These are phyloP conservation scores for Zaprionus obscuricornis DNA, from an alignment of 2,888 invertebrate species.

Conservation along the genomic window DNA sequence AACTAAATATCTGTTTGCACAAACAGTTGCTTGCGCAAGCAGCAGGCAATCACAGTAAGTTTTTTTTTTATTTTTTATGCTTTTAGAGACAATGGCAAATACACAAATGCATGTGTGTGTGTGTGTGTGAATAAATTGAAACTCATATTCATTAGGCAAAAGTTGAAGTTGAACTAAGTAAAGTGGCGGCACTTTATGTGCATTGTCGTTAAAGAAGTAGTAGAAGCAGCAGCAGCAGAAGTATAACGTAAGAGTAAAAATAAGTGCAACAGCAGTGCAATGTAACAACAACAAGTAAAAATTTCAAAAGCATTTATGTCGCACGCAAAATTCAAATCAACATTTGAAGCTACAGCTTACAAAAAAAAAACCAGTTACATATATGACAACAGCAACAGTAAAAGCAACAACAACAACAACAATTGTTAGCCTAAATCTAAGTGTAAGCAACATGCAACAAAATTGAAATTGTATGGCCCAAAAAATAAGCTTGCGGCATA, in stretches of 20 bases:
- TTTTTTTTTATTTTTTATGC: too few species aligned
- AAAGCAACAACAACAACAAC: constrained; percentile 13
- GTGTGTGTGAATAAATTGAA: too few species aligned
- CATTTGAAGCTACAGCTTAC: constrained; percentile 15
- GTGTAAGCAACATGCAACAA: constrained; percentile 38
- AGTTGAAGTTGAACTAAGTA: too few species aligned
- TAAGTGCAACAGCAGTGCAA: constrained; percentile 23
- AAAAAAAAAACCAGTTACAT: constrained; percentile 33
- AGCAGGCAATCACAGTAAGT: too few species aligned
- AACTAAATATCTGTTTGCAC: too few species aligned
- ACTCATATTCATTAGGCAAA: too few species aligned
- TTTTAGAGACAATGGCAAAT: too few species aligned
- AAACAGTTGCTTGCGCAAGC: too few species aligned
- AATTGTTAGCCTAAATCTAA: constrained; percentile 35
- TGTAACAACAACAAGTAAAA: constrained; percentile 21
- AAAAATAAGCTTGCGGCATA: constrained; percentile 40
- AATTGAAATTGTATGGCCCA: constrained; percentile 21
- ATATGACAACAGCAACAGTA: not conserved
- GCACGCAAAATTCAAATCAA: constrained; percentile 69
- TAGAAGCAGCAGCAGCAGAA: too few species aligned
- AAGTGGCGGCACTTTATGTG: too few species aligned
- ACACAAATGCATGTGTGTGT: too few species aligned
- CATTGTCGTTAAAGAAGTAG: too few species aligned
- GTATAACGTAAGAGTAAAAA: constrained; percentile 5
- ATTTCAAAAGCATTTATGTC: constrained; percentile 36